Evolutionary conservation across 2,113 vertebrate genomes (phyloP).

Genomic region (Smithornis capensis): DNA sequence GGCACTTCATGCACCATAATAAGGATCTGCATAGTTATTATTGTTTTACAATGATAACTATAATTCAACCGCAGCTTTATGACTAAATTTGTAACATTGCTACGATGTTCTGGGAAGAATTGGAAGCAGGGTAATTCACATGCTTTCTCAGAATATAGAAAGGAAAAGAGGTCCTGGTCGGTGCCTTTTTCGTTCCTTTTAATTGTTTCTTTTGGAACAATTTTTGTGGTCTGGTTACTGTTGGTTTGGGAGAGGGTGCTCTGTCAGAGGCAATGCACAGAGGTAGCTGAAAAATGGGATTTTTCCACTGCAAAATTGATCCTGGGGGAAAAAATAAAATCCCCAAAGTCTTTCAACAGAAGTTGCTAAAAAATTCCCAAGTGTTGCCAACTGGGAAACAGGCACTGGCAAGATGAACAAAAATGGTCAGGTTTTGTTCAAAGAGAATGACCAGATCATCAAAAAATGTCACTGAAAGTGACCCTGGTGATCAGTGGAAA

Average conservation of each 20-base stretch:
- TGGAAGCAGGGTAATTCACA: constrained; percentile 35
- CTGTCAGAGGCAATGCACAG: constrained; percentile 2
- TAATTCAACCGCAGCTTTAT: constrained; percentile 56
- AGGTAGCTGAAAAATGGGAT: constrained; percentile 45
- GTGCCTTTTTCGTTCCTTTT: constrained; percentile 34
- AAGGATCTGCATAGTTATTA: constrained; percentile 68
- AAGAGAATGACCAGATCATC: not conserved
- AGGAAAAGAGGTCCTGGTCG: not conserved
- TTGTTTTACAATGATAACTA: constrained; percentile 66
- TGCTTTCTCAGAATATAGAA: constrained; percentile 45
- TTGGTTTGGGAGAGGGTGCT: constrained; percentile 45
- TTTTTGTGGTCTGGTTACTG: constrained; percentile 55
- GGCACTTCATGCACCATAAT: constrained; percentile 60
- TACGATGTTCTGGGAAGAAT: constrained; percentile 25
- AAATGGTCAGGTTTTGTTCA: constrained; percentile 18
- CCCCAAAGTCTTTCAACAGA: constrained; percentile 10
- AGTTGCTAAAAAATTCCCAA: not conserved
- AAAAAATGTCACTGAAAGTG: not conserved
- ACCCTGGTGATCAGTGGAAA: not conserved
- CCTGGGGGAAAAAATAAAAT: not conserved
- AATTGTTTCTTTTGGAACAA: constrained; percentile 23
- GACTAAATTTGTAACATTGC: constrained; percentile 52
- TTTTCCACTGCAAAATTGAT: constrained; percentile 53
- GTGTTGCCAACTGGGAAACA: not conserved
- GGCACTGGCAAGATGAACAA: not conserved